Evolutionary conservation across 2,797 vertebrate species (phyloP).

Genomic region (Distichodus sexfasciatus): DNA sequence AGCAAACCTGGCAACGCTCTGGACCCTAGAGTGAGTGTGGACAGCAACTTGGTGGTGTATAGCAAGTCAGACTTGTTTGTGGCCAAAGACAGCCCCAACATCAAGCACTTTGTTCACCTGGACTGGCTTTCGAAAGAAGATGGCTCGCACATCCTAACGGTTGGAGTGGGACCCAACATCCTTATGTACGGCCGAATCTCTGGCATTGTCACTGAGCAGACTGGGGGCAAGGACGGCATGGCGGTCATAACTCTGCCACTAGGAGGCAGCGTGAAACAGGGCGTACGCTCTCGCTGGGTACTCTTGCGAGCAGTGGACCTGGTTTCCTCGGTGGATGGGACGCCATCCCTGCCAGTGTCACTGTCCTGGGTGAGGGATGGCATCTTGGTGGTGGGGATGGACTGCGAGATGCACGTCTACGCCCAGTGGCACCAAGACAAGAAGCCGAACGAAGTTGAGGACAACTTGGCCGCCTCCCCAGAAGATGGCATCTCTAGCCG

Average conservation of each 20-base stretch:
- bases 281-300: conserved; percentile 94
- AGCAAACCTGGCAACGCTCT: conserved; percentile 84
- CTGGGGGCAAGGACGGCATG: conserved; percentile 90
- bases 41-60: conserved; percentile 98
- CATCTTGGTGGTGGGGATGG: conserved; percentile 97
- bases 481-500: conserved; percentile 76
- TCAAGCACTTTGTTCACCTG: conserved; percentile 96
- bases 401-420: conserved; percentile 98
- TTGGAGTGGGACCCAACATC: conserved; percentile 95
- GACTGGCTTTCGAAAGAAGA: conserved; percentile 99
- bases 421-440: conserved; percentile 94
- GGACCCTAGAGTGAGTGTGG: conserved; percentile 92
- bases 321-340: conserved; percentile 93
- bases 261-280: conserved; percentile 98
- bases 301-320: conserved; percentile 90
- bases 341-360: conserved; percentile 92
- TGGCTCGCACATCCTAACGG: conserved; percentile 95
- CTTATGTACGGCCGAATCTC: conserved; percentile 98
- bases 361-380: conserved; percentile 98
- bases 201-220: conserved; percentile 91
- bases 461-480: conserved; percentile 63
- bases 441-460: conserved; percentile 79
- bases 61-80: conserved; percentile 92
- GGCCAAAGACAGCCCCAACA: conserved; percentile 89
- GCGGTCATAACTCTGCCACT: conserved; percentile 95